Evolutionary conservation across 2,888 invertebrate species (phyloP).

Genomic region (Epinotia demarniana): DNA sequence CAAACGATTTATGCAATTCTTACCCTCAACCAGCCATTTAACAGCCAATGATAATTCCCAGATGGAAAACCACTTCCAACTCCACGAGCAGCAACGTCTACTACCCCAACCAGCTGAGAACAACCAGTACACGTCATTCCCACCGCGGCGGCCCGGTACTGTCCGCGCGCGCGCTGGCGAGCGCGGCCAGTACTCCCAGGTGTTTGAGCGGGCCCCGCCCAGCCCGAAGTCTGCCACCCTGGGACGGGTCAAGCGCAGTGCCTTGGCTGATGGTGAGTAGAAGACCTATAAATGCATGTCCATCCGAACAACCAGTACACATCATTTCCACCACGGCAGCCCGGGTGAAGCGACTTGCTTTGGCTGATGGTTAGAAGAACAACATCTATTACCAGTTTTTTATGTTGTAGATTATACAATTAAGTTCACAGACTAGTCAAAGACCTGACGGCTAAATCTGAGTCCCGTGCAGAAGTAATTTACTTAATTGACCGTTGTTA

Average conservation of each 20-base stretch:
- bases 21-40: neutral
- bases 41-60: slow-evolving; percentile 51
- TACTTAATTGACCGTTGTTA: too few species aligned
- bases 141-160: slow-evolving; percentile 72
- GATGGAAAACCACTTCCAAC: slow-evolving; percentile 79
- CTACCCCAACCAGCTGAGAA: slow-evolving; percentile 75
- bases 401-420: too few species aligned
- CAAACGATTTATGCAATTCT: neutral
- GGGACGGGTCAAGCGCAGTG: slow-evolving; percentile 72
- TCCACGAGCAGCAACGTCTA: slow-evolving; percentile 79
- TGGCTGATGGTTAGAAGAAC: slow-evolving; percentile 63
- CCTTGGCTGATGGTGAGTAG: slow-evolving; percentile 69
- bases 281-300: neutral
- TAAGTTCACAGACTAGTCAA: too few species aligned
- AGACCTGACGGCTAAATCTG: too few species aligned
- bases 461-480: too few species aligned
- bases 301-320: neutral
- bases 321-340: neutral
- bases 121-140: slow-evolving; percentile 81
- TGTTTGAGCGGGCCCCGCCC: neutral
- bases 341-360: slow-evolving; percentile 70
- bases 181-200: neutral
- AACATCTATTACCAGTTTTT: neutral
- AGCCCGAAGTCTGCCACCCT: neutral
- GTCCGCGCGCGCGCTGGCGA: slow-evolving; percentile 67